Conservation (phyloP, 2,888 invertebrate species). For the Copidosoma aretas region DNA sequence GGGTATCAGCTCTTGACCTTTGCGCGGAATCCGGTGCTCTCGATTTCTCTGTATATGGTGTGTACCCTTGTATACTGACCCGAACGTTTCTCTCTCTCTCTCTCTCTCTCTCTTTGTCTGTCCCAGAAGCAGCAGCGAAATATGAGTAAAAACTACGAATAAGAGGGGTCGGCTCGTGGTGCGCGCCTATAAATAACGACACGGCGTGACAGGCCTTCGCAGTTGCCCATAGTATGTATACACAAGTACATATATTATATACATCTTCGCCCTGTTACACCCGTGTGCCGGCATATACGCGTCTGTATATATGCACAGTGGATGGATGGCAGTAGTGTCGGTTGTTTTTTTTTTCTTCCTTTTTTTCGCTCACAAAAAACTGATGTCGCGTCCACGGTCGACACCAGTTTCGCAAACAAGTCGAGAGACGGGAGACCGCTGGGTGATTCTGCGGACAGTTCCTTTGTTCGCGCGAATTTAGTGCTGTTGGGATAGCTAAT, state of each 20-base stretch:
- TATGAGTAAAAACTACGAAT: conserved; percentile 56
- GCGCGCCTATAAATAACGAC: conserved; percentile 55
- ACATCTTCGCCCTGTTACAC: neutral
- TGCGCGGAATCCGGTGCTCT: conserved; percentile 32
- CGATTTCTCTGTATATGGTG: conserved; percentile 25
- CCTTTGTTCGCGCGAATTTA: conserved; percentile 9
- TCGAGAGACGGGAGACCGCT: conserved; percentile 1
- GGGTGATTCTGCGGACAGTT: conserved; percentile 1
- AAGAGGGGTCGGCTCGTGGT: conserved; percentile 52
- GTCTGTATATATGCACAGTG: neutral
- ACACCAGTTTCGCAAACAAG: conserved; percentile 23
- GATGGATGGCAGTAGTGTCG: neutral
- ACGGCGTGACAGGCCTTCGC: conserved; percentile 50
- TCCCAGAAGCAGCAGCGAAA: conserved; percentile 44
- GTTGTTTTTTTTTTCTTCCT: conserved; percentile 12
- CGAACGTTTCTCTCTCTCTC: conserved; percentile 18
- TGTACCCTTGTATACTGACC: conserved; percentile 14
- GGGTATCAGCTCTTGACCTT: conserved; percentile 23
- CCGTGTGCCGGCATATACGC: no score
- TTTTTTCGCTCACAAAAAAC: neutral
- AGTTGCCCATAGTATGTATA: no score
- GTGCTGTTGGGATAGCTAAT: neutral
- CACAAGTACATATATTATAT: no score
- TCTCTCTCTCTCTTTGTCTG: neutral
- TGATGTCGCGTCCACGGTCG: conserved; percentile 24